A percentile compares a stretch with the other conserved stretches of the same genome.
These are phyloP conservation scores for Dipodomys stephensi DNA, from an alignment of 2,113 vertebrate genomes.

Conservation along the genomic window DNA sequence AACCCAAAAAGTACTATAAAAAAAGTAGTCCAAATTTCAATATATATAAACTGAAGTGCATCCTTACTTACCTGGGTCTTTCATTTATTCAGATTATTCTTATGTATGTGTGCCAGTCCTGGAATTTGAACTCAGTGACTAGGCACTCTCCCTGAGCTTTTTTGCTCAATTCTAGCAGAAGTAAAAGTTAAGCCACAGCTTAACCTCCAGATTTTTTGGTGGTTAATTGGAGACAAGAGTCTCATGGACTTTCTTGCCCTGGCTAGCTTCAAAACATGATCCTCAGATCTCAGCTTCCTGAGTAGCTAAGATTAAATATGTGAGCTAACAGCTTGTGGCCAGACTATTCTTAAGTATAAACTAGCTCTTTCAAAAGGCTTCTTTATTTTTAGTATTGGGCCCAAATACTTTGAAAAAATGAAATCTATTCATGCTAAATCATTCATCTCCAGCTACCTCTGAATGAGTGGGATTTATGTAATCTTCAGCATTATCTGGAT, in stretches of 20 bases:
- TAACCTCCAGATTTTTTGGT: no score
- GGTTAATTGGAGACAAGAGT: no score
- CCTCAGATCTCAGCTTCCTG: no score
- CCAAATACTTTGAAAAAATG: not conserved
- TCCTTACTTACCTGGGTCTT: not conserved
- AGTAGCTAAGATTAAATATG: no score
- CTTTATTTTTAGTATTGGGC: conserved; percentile 26
- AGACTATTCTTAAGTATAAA: not conserved
- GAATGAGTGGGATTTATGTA: conserved; percentile 34
- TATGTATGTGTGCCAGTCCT: no score
- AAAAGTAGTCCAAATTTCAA: conserved; percentile 16
- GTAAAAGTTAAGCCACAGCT: no score
- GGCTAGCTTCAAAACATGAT: no score
- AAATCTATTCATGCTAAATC: conserved; percentile 1
- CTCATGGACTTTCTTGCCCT: no score
- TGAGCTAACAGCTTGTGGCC: no score
- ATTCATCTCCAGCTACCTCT: not conserved
- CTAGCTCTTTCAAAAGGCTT: not conserved
- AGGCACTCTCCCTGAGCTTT: no score
- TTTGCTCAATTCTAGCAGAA: no score
- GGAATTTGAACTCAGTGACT: no score
- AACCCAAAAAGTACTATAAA: not conserved
- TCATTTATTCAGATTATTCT: conserved; percentile 3
- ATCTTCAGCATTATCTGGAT: conserved; percentile 22
- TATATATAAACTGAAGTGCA: not conserved